Base-by-base conservation (phyloP, 1,140 invertebrate genomes). In the Tetramorium parvispinum region DNA sequence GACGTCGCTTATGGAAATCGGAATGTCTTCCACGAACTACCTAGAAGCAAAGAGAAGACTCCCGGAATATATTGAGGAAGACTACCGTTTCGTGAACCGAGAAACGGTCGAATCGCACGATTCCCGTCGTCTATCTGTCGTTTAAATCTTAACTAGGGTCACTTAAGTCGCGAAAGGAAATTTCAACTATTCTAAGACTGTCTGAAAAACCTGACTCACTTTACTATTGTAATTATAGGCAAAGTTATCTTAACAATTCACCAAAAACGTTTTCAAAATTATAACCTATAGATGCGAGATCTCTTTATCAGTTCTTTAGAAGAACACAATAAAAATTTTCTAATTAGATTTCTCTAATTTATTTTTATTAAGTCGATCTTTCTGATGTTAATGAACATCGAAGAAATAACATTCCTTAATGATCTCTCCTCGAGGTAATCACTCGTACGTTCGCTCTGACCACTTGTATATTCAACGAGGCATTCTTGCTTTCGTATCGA, bases 1-100 rank as follows among this genome's bases (percentile, higher is more conserved):
- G 78, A 61, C 53, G 37, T 82, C 40, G 75, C 61, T 81, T 53
- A 68, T 81, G 85, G 65, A 82, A 86, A 71, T 81, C 77, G 63
- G 85, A 82, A 83, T 75, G 68, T 81, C 61, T 27, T 85, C 51
- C 40, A 32, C 49, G 57, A 85, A 68, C 40, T 32, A 32, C 32
- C 32, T 78, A 70, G 49, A 65, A 43, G 53, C 24, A 40, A 46
- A 78, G 43, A 21, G 40, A 51, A 65, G 59, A 65, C 37, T 49
- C 37, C 21, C 24, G 68, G 27, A 70, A 46, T n/a, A 32, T 70
- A 32, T 40, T n/a, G 24, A 32, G 49, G 46, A 49, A 32, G 37
- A 53, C 61, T 43, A 16, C 21, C 61, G 18, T 81, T 68, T 49
- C 46, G 37, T 61, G 8, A 76, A 49, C 7, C 40, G 24, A 24